Evolutionary conservation across 2,888 invertebrate genomes (phyloP).

Genomic region (Tanypteryx hageni): DNA sequence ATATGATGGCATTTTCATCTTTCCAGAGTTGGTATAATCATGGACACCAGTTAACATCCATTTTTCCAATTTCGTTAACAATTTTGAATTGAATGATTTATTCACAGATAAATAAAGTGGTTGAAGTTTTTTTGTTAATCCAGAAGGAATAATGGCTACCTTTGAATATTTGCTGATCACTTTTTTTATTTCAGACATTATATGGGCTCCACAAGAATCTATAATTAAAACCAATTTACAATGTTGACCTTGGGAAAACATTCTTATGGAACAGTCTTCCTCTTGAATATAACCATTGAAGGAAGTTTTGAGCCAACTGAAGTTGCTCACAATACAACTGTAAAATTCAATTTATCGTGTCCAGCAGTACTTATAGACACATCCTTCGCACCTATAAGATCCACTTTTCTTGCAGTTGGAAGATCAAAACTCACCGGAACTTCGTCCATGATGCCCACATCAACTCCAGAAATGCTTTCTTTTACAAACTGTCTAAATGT

Average conservation of each 20-base stretch:
- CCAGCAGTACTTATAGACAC: background rate
- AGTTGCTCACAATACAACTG: background rate
- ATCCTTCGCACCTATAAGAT: slow-evolving; percentile 13
- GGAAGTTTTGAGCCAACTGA: slow-evolving; percentile 10
- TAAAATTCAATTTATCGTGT: background rate
- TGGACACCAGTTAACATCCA: slow-evolving; percentile 2
- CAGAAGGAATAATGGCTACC: background rate
- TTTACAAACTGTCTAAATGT: no score
- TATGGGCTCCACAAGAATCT: background rate
- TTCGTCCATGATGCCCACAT: background rate
- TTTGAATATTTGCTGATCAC: no score
- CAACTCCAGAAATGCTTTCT: background rate
- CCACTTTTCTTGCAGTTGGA: background rate
- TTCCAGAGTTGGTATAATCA: slow-evolving; percentile 13
- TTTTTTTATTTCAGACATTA: slow-evolving; percentile 4
- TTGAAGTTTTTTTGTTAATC: slow-evolving; percentile 8
- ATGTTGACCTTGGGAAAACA: background rate
- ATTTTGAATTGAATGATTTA: background rate
- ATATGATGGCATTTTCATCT: background rate
- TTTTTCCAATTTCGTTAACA: background rate
- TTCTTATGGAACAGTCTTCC: slow-evolving; percentile 20
- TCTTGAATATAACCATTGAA: background rate
- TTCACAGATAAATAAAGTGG: background rate
- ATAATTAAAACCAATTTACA: background rate
- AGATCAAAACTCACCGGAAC: no score